Evolutionary conservation across 1,140 invertebrate species (phyloP).

Genomic region (Saccostrea glomerata): DNA sequence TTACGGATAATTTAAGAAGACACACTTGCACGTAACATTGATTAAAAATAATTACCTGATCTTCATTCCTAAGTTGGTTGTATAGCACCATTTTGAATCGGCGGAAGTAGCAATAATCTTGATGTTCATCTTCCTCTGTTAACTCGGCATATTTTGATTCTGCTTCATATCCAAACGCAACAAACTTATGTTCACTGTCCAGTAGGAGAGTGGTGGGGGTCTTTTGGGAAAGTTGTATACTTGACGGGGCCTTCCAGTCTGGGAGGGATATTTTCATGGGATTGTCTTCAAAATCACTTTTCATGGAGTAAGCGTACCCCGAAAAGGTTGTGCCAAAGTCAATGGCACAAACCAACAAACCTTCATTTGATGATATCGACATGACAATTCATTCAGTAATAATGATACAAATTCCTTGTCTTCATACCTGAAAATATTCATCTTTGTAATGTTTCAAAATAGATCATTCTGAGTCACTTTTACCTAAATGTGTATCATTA

Average conservation of each 20-base stretch:
- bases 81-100: slow-evolving; percentile 45
- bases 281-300: neutral
- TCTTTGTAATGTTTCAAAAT: too few relatives aligned
- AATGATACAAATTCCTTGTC: too few relatives aligned
- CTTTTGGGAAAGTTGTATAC: neutral
- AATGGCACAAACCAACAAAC: slow-evolving; percentile 11
- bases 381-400: neutral
- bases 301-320: slow-evolving; percentile 18
- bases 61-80: neutral
- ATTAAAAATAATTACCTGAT: neutral
- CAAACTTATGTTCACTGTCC: neutral
- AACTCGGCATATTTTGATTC: slow-evolving; percentile 41
- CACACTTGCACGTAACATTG: too few relatives aligned
- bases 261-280: neutral
- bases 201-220: slow-evolving; percentile 40
- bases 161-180: slow-evolving; percentile 44
- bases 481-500: too few relatives aligned
- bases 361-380: neutral
- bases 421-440: too few relatives aligned
- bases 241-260: slow-evolving; percentile 29
- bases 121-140: slow-evolving; percentile 37
- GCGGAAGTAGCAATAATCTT: slow-evolving; percentile 39
- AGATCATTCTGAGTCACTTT: too few relatives aligned
- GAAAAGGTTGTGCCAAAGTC: slow-evolving; percentile 42
- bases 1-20: too few relatives aligned